Evolutionary conservation across 2,113 vertebrate genomes (phyloP).

Genomic region (Formicarius rufipectus): DNA sequence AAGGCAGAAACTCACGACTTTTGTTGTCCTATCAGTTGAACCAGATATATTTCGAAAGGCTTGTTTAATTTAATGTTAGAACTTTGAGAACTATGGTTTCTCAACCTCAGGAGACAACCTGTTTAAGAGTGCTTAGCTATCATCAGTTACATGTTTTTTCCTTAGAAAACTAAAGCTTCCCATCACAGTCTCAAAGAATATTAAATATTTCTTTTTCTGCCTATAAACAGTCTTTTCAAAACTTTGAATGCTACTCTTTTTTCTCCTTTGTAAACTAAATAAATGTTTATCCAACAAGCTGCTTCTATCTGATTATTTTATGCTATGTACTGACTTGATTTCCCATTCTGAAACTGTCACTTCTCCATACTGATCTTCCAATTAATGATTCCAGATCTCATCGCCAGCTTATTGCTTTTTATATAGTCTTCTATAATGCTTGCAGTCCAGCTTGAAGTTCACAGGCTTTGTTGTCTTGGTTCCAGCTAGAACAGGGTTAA

Average conservation of each 20-base stretch:
- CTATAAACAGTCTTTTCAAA: background rate
- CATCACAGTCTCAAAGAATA: background rate
- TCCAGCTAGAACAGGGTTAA: background rate
- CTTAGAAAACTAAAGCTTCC: background rate
- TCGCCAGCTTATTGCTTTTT: background rate
- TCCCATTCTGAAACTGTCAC: background rate
- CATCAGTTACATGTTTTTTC: background rate
- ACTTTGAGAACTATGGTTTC: background rate
- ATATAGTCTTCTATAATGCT: background rate
- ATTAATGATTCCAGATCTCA: background rate
- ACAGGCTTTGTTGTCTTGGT: background rate
- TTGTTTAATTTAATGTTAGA: background rate
- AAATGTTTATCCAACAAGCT: background rate
- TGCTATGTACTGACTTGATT: background rate
- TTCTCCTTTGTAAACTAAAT: background rate
- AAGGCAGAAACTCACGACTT: background rate
- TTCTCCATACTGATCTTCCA: background rate
- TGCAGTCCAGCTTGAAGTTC: background rate
- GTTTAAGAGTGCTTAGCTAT: background rate
- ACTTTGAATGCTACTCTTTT: background rate
- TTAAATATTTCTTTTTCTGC: background rate
- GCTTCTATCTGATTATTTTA: background rate
- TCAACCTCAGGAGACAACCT: background rate
- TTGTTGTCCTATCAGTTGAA: background rate
- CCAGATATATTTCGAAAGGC: background rate